These are phyloP conservation scores for Larimichthys polyactis DNA, from an alignment of 2,113 vertebrate genomes.

Conservation along the genomic window DNA sequence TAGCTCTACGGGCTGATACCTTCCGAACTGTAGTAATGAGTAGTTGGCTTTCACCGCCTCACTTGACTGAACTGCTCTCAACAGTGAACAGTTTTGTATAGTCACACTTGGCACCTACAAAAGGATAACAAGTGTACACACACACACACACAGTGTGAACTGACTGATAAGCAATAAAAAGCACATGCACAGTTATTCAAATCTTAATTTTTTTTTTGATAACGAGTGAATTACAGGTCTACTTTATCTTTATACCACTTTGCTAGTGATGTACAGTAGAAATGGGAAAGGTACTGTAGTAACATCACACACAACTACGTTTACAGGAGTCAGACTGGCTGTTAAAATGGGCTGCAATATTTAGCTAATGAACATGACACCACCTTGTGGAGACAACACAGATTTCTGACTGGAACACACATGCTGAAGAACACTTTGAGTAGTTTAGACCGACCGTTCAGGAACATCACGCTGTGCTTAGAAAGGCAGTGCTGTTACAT, in stretches of 20 bases:
- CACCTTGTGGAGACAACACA: slow-evolving; percentile 82
- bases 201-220: not conserved
- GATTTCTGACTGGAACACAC: slow-evolving; percentile 41
- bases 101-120: slow-evolving; percentile 12
- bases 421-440: slow-evolving; percentile 1
- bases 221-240: not conserved
- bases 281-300: not conserved
- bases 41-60: slow-evolving; percentile 40
- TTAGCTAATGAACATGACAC: slow-evolving; percentile 81
- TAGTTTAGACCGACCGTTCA: slow-evolving; percentile 16
- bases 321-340: not conserved
- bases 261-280: not conserved
- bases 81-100: slow-evolving; percentile 13
- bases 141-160: not conserved
- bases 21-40: slow-evolving; percentile 64
- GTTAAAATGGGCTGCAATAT: slow-evolving; percentile 41
- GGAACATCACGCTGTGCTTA: slow-evolving; percentile 14
- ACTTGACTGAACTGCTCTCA: slow-evolving; percentile 44
- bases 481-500: not conserved
- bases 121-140: slow-evolving; percentile 8
- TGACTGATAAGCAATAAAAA: slow-evolving; percentile 12
- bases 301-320: not conserved
- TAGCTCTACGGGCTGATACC: slow-evolving; percentile 17
- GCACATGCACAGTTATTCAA: not conserved
- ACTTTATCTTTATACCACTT: not conserved